Evolutionary conservation across 2,797 vertebrate genomes (phyloP).

Genomic region (Leptatherina wallacei): DNA sequence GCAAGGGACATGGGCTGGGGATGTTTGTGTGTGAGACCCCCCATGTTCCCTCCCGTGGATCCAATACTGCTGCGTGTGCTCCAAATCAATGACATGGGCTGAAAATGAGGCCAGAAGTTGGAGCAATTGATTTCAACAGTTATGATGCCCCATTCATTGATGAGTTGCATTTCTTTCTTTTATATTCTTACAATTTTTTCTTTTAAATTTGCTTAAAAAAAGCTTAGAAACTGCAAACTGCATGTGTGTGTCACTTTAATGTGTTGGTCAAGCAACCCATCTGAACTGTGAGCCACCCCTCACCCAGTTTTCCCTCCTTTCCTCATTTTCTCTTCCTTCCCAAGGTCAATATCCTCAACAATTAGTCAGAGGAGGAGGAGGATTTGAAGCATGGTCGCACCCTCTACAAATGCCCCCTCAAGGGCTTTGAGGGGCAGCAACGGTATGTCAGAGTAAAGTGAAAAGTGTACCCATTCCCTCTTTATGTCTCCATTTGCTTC

Average conservation of each 20-base stretch:
- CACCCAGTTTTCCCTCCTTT: slow-evolving; percentile 56
- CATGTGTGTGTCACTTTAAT: slow-evolving; percentile 13
- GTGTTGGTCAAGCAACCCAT: slow-evolving; percentile 57
- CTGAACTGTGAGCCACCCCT: slow-evolving; percentile 64
- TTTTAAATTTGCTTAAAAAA: slow-evolving; percentile 21
- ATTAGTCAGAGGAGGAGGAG: slow-evolving; percentile 79
- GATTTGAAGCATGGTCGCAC: slow-evolving; percentile 80
- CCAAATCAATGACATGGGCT: slow-evolving; percentile 69
- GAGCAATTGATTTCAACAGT: slow-evolving; percentile 63
- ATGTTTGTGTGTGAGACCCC: slow-evolving; percentile 50
- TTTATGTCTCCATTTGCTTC: slow-evolving; percentile 86
- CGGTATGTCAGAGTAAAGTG: slow-evolving; percentile 82
- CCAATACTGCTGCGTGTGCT: slow-evolving; percentile 68
- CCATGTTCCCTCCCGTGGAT: slow-evolving; percentile 42
- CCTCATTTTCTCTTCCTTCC: slow-evolving; percentile 56
- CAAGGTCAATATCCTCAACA: slow-evolving; percentile 86
- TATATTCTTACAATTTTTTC: slow-evolving; percentile 33
- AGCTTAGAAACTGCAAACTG: neutral
- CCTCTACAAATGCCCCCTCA: slow-evolving; percentile 81
- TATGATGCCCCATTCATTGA: slow-evolving; percentile 65
- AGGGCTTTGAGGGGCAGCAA: slow-evolving; percentile 81
- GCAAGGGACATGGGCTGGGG: slow-evolving; percentile 50
- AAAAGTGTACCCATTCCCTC: slow-evolving; percentile 86
- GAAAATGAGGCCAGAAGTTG: slow-evolving; percentile 67
- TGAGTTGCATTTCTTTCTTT: slow-evolving; percentile 21